These are phyloP conservation scores for Mechanitis mazaeus DNA, from an alignment of 2,888 invertebrate genomes.

Conservation along the genomic window DNA sequence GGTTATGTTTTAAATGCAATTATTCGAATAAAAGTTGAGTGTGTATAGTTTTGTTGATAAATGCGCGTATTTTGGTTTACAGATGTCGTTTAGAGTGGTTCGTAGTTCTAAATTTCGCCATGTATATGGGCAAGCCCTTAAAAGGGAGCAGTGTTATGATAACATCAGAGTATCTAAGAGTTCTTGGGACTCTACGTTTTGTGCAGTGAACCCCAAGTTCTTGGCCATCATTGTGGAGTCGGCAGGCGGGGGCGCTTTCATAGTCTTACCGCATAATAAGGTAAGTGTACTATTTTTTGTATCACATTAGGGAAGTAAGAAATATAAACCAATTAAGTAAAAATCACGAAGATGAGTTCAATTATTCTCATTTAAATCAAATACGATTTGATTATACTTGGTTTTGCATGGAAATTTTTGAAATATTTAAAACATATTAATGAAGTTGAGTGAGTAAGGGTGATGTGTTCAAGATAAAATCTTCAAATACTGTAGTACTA, in stretches of 20 bases:
- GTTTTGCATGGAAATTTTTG: no score
- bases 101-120: constrained; percentile 99
- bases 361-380: no score
- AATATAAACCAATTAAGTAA: no score
- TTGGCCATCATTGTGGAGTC: constrained; percentile 98
- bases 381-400: no score
- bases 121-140: constrained; percentile 92
- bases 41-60: constrained; percentile 57
- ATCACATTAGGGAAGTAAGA: no score
- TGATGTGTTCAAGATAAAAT: no score
- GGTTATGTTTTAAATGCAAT: constrained; percentile 71
- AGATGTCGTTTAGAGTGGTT: constrained; percentile 98
- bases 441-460: no score
- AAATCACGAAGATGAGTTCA: no score
- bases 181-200: constrained; percentile 98
- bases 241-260: constrained; percentile 96
- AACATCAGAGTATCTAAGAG: constrained; percentile 97
- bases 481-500: no score
- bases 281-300: constrained; percentile 64
- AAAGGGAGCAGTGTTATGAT: constrained; percentile 98
- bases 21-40: constrained; percentile 48
- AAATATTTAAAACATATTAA: no score
- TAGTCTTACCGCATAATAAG: constrained; percentile 95
- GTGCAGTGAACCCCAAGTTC: constrained; percentile 98
- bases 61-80: constrained; percentile 61